These are phyloP conservation scores for Phyllotreta cruciferae DNA, from an alignment of 2,888 invertebrate genomes.

Conservation along the genomic window DNA sequence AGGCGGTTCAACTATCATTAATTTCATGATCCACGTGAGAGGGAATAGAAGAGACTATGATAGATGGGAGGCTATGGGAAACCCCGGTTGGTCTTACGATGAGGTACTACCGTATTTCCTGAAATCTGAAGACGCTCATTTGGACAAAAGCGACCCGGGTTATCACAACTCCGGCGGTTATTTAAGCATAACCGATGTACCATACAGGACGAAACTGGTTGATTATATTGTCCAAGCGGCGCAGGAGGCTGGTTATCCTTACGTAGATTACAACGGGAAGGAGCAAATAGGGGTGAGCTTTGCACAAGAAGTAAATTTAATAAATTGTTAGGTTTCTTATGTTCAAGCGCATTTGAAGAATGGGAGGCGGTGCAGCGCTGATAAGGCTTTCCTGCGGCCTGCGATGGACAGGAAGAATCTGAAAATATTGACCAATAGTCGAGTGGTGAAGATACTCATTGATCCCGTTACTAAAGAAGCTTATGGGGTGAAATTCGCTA, in stretches of 20 bases:
- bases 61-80: conserved; percentile 66
- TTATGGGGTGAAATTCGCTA: conserved; percentile 72
- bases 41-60: conserved; percentile 73
- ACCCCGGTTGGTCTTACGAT: conserved; percentile 63
- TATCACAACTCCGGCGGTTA: conserved; percentile 59
- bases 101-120: conserved; percentile 59
- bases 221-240: conserved; percentile 69
- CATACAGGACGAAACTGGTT: conserved; percentile 59
- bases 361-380: conserved; percentile 72
- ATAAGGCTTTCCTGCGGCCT: conserved; percentile 70
- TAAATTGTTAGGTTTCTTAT: conserved; percentile 53
- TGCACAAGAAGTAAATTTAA: not conserved
- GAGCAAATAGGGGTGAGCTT: conserved; percentile 65
- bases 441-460: conserved; percentile 72
- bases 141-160: conserved; percentile 45
- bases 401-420: conserved; percentile 69
- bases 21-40: conserved; percentile 79
- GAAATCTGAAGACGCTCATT: conserved; percentile 54
- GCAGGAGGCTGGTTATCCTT: conserved; percentile 69
- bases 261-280: conserved; percentile 74
- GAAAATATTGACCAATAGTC: conserved; percentile 68
- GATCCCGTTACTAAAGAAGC: conserved; percentile 68
- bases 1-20: conserved; percentile 80
- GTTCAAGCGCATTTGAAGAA: conserved; percentile 68
- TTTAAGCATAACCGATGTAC: conserved; percentile 54